A percentile compares a stretch with the other conserved stretches of the same genome.
Evolutionary conservation across 2,888 invertebrate species (phyloP).

Genomic region (Aromia moschata): DNA sequence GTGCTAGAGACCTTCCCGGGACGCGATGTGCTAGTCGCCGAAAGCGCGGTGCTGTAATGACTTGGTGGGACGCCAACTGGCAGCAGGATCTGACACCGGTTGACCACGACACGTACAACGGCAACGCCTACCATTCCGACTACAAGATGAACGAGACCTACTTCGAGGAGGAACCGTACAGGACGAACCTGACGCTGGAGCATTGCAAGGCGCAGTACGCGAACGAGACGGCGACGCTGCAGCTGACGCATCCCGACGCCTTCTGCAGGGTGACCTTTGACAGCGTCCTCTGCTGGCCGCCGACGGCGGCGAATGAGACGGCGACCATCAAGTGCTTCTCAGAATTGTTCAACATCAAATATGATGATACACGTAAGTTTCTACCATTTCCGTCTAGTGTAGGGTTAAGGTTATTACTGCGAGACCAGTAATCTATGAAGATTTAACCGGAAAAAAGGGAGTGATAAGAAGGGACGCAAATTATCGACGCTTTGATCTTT

Average conservation of each 20-base stretch:
- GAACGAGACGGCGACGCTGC: conserved; percentile 44
- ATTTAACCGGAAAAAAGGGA: no score
- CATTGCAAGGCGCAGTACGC: conserved; percentile 44
- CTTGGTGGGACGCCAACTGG: conserved; percentile 25
- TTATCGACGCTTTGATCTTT: no score
- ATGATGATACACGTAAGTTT: conserved; percentile 85
- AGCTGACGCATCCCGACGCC: conserved; percentile 45
- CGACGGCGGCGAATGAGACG: conserved; percentile 74
- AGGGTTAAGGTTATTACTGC: no score
- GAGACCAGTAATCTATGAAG: no score
- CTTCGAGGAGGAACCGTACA: conserved; percentile 35
- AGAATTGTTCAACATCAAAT: conserved; percentile 79
- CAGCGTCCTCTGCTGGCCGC: conserved; percentile 84
- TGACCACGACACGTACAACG: conserved; percentile 18
- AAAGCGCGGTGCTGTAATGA: conserved; percentile 11
- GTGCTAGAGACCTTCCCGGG: not conserved
- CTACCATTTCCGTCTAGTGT: no score
- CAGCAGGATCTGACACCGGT: conserved; percentile 30
- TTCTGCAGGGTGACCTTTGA: conserved; percentile 79
- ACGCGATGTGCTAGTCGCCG: not conserved
- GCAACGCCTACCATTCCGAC: conserved; percentile 11
- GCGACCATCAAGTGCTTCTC: conserved; percentile 82
- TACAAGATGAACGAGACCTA: conserved; percentile 39
- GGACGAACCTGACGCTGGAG: conserved; percentile 44
- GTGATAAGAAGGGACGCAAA: no score